Evolutionary conservation across 2,888 invertebrate species (phyloP), one percentile per base, ranked within the genome.

Genomic region (Netelia fuscicornis): DNA sequence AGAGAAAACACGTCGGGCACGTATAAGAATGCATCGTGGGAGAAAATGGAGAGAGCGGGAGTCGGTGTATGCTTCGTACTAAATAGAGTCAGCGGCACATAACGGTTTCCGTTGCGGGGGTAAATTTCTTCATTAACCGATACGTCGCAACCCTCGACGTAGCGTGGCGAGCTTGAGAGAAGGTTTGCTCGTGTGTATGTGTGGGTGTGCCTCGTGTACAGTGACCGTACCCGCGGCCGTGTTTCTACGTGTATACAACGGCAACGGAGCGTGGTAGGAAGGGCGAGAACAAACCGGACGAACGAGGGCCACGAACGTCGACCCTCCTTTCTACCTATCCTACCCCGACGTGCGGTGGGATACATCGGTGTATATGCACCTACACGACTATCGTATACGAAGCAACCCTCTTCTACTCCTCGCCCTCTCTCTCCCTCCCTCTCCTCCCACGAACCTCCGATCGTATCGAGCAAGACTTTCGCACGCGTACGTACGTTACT

Each of bases 51-150:
- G 76, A 23, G 58, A 54, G 70, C 60, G 58, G 13, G 64, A 78
- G 67, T 72, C 30, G 68, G 79, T 60, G 58, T 74, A 70, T 84
- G 87, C 85, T 86, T 75, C 87, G 84, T 86, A 86, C 88, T 88
- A 87, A 90, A 90, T 88, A 88, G 89, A 90, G 88, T 86, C 81
- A 67, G 74, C 72, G 80, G 81, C 83, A 87, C 83, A 86, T 79
- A 89, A 89, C 89, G 86, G 87, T 89, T 89, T 89, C 89, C 89
- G 89, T 89, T 89, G 88, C 88, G 83, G 87, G 37, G 81, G 87
- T 89, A 86, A 89, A 91, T 90, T 91, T 91, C 90, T 91, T 89
- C 90, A 90, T 91, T 90, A 90, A 87, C 86, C 75, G 67, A 42
- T 76, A 64, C 48, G 37, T 81, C 71, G 62, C 78, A 81, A 76